These are phyloP conservation scores for Hyaena hyaena DNA, from an alignment of 2,113 vertebrate species.

Conservation along the genomic window DNA sequence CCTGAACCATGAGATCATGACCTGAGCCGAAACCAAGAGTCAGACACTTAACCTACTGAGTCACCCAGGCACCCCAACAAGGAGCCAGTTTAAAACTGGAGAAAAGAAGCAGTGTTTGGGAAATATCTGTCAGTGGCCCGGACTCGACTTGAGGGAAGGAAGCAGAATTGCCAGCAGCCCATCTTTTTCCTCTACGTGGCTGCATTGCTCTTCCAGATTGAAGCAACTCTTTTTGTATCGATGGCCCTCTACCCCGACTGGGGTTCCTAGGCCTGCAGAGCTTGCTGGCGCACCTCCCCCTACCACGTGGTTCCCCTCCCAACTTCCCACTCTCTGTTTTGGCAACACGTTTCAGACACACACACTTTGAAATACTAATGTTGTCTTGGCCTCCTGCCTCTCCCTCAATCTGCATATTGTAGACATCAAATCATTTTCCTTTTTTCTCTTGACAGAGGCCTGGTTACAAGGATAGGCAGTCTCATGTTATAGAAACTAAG, in stretches of 20 bases:
- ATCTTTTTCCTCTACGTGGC: fast-evolving
- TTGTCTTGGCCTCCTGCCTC: neutral
- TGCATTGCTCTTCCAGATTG: neutral
- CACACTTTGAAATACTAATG: neutral
- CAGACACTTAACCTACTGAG: too few species aligned
- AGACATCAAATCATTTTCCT: neutral
- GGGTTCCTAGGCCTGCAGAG: neutral
- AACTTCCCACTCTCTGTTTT: constrained; percentile 51
- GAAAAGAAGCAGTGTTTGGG: neutral
- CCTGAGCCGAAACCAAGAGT: too few species aligned
- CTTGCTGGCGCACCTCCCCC: neutral
- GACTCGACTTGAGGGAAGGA: neutral
- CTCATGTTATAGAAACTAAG: neutral
- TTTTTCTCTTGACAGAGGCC: constrained; percentile 12
- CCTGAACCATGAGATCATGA: too few species aligned
- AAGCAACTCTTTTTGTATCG: neutral
- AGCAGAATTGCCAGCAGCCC: fast-evolving
- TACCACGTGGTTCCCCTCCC: neutral
- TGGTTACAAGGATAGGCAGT: neutral
- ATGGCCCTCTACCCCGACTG: neutral
- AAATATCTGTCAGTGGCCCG: neutral
- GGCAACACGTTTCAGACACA: constrained; percentile 52
- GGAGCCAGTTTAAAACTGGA: neutral
- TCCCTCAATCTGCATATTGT: neutral
- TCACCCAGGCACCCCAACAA: too few species aligned